Evolutionary conservation across 2,113 vertebrate species (phyloP).

Genomic region (Noctilio leporinus): DNA sequence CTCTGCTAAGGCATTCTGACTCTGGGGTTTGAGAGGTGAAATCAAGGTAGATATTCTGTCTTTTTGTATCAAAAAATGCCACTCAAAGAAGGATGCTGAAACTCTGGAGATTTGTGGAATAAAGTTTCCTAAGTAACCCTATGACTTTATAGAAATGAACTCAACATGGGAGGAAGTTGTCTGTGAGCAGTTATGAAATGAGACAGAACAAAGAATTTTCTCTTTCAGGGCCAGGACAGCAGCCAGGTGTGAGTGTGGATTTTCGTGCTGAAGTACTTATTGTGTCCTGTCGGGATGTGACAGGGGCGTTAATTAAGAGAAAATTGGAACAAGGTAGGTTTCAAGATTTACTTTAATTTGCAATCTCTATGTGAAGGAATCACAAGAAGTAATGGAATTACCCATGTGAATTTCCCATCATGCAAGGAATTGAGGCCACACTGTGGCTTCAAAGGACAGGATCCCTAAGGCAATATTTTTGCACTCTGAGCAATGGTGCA

Average conservation of each 20-base stretch:
- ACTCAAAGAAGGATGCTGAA: background rate
- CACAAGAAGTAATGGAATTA: background rate
- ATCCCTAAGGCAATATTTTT: background rate
- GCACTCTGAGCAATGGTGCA: background rate
- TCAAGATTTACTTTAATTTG: background rate
- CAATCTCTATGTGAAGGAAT: background rate
- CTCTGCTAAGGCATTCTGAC: background rate
- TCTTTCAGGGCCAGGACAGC: conserved; percentile 5
- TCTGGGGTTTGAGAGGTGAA: background rate
- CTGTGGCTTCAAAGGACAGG: background rate
- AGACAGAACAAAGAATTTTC: background rate
- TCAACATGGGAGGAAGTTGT: background rate
- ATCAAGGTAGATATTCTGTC: background rate
- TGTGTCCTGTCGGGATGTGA: conserved; percentile 24
- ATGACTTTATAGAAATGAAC: background rate
- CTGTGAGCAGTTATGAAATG: background rate
- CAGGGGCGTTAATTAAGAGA: conserved; percentile 7
- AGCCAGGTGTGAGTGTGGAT: background rate
- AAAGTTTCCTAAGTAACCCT: background rate
- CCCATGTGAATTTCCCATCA: background rate
- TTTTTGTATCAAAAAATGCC: background rate
- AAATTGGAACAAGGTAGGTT: conserved; percentile 35
- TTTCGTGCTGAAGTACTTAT: background rate
- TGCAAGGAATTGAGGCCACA: background rate
- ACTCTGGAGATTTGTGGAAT: background rate